A percentile compares a stretch with the other conserved stretches of the same genome.
Evolutionary conservation across 2,797 vertebrate species (phyloP).

Genomic region (Spea hammondii): DNA sequence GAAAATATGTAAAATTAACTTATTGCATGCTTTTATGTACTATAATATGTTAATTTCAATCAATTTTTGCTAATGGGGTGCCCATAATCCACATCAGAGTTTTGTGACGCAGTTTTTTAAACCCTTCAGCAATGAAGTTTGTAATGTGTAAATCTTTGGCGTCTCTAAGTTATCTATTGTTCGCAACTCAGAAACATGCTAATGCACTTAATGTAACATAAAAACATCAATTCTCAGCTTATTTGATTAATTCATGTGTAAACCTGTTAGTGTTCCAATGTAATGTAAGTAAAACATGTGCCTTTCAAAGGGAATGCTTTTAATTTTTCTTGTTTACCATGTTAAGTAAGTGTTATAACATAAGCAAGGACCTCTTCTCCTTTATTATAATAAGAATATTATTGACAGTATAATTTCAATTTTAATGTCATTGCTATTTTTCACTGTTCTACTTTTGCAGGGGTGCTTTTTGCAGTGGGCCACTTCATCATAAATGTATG

Average conservation of each 20-base stretch:
- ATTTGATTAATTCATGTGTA: conserved; percentile 15
- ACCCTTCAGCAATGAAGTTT: conserved; percentile 24
- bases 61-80: background rate
- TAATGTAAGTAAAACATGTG: background rate
- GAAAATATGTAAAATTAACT: background rate
- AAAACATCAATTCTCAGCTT: conserved; percentile 8
- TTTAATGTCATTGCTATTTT: no score
- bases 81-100: conserved; percentile 3
- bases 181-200: conserved; percentile 11
- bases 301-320: background rate
- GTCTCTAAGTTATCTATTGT: conserved; percentile 26
- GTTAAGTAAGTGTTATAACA: no score
- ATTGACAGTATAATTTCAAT: no score
- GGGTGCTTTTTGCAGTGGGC: no score
- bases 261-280: conserved; percentile 5
- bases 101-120: conserved; percentile 21
- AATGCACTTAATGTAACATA: conserved; percentile 19
- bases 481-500: no score
- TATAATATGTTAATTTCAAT: background rate
- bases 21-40: background rate
- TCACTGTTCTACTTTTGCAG: no score
- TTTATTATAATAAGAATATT: background rate
- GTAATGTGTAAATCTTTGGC: conserved; percentile 20
- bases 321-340: no score
- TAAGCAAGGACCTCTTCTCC: background rate